Conservation (phyloP, 2,888 invertebrate species). For the Cheilosia urbana region DNA sequence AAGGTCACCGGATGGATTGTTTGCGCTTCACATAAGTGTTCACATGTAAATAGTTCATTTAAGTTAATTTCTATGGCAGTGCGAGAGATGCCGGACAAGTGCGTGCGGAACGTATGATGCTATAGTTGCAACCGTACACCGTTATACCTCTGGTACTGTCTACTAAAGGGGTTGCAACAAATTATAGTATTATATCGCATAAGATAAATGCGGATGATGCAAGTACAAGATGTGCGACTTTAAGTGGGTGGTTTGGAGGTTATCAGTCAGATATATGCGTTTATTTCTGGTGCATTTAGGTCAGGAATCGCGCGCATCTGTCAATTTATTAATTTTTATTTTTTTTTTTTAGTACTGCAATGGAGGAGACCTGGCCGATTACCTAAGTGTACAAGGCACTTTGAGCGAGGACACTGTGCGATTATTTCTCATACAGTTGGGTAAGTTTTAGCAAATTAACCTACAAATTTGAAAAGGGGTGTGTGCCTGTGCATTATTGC, state of each 20-base stretch:
- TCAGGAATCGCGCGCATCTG: slow-evolving; percentile 58
- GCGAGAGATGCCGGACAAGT: slow-evolving; percentile 35
- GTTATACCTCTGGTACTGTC: slow-evolving; percentile 3
- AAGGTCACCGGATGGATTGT: slow-evolving; percentile 74
- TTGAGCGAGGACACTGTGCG: slow-evolving; percentile 98
- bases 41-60: slow-evolving; percentile 73
- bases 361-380: slow-evolving; percentile 99
- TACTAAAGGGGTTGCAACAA: slow-evolving; percentile 8
- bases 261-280: slow-evolving; percentile 22
- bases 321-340: slow-evolving; percentile 49
- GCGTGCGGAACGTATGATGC: slow-evolving; percentile 32
- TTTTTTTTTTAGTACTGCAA: slow-evolving; percentile 94
- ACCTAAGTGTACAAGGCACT: slow-evolving; percentile 95
- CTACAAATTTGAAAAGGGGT: too few relatives aligned
- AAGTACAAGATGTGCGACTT: slow-evolving; percentile 26
- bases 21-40: slow-evolving; percentile 64
- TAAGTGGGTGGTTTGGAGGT: slow-evolving; percentile 41
- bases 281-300: slow-evolving; percentile 40
- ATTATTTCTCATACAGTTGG: slow-evolving; percentile 96
- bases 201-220: slow-evolving; percentile 53
- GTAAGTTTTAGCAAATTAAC: slow-evolving; percentile 83
- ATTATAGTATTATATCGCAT: slow-evolving; percentile 13
- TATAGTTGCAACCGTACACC: slow-evolving; percentile 17
- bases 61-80: slow-evolving; percentile 54
- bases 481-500: too few relatives aligned